Evolutionary conservation across 37 sponge, comb jelly and placozoan genomes (phyloP), one percentile per base, ranked within the genome.

Genomic region (Beroe forskalii): DNA sequence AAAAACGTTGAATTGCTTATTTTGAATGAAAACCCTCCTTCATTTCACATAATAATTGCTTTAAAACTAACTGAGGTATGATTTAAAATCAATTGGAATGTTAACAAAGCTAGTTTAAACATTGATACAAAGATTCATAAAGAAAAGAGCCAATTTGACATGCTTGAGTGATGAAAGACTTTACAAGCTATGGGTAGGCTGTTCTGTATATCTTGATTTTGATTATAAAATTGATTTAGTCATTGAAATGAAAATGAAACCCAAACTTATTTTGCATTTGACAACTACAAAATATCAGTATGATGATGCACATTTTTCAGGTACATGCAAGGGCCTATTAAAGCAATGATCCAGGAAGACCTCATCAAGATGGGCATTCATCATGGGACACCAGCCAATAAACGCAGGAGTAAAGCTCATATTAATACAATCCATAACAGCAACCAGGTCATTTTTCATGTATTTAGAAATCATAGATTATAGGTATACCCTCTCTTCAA

Each of bases 241-340:
- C n/a, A n/a, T 20, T 17, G 60, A 9, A 55, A 9, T 55, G 60
- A 55, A 17, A 55, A 17, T 20, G 9, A 55, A 9, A 55, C 9
- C 60, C 9, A 55, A 55, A 55, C 17, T 55, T 20, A 64, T 64
- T n/a, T 64, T 30, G 66, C 30, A 63, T 63, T 63, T 63, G 30
- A 63, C 17, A 63, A 9, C 3, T 28, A 28, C 4, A 24, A 22
- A 63, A 22, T 22, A 63, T 63, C 24, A 63, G 66, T 24, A 63
- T 63, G 3, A 63, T 28, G 17, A 28, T 32, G 36, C 12, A 17
- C 6, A 17, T 48, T 69, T 2, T 69, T 80, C 86, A 80, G 86
- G 55, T 80, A 80, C 48, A 80, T 80, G 86, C 86, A 80, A 25
- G 86, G 86, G 0, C 86, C 86, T 3, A 80, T 80, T 43, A 2